Conservation (phyloP, 2,888 invertebrate species). For the Plagodis dolabraria region DNA sequence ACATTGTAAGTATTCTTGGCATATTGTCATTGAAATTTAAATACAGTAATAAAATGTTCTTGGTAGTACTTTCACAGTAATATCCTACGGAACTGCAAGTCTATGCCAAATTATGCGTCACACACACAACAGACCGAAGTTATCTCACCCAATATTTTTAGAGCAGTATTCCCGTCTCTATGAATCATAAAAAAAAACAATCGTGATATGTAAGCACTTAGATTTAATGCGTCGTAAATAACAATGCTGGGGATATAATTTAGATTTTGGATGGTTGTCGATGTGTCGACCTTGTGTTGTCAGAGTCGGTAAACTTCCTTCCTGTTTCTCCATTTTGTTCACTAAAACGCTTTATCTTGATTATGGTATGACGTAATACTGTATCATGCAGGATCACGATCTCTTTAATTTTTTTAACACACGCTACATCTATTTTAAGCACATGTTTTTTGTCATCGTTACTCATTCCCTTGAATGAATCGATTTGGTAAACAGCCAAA, state of each 20-base stretch:
- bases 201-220: constrained; percentile 27
- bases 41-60: constrained; percentile 20
- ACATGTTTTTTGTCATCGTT: constrained; percentile 17
- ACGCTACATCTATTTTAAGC: constrained; percentile 21
- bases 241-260: constrained; percentile 19
- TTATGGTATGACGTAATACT: constrained; percentile 28
- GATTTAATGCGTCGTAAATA: constrained; percentile 32
- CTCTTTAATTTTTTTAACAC: constrained; percentile 24
- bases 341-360: constrained; percentile 27
- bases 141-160: constrained; percentile 50
- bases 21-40: constrained; percentile 26
- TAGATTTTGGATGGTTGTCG: constrained; percentile 18
- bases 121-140: constrained; percentile 35
- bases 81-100: constrained; percentile 27
- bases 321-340: constrained; percentile 27
- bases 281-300: constrained; percentile 21
- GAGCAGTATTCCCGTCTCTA: constrained; percentile 43
- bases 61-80: constrained; percentile 24
- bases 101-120: constrained; percentile 34
- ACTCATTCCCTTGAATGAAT: constrained; percentile 17
- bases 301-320: constrained; percentile 31
- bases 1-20: constrained; percentile 12
- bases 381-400: constrained; percentile 22
- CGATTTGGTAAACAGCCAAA: constrained; percentile 25
- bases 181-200: constrained; percentile 52